Conservation (phyloP, 1,140 invertebrate genomes). For the Helicorthomorpha holstii region DNA sequence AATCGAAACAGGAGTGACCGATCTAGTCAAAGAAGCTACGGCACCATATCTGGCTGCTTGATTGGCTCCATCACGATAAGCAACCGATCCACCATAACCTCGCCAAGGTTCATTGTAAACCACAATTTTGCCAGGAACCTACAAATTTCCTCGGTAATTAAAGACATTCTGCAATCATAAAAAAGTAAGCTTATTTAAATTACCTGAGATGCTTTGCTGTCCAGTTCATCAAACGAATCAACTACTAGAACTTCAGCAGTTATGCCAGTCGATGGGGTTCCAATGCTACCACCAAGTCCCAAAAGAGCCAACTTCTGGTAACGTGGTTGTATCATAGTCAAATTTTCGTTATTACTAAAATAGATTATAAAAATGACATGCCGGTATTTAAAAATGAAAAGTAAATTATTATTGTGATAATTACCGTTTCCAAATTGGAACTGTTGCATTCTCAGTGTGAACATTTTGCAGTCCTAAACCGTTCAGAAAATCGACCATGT, state of each 20-base stretch:
- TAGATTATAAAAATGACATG: too few relatives aligned
- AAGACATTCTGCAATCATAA: too few relatives aligned
- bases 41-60: slow-evolving; percentile 49
- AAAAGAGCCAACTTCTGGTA: slow-evolving; percentile 37
- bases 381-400: too few relatives aligned
- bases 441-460: too few relatives aligned
- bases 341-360: slow-evolving; percentile 46
- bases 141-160: too few relatives aligned
- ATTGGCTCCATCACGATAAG: slow-evolving; percentile 41
- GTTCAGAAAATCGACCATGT: too few relatives aligned
- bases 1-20: slow-evolving; percentile 55
- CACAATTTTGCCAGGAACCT: slow-evolving; percentile 50
- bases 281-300: slow-evolving; percentile 44
- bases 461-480: too few relatives aligned
- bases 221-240: slow-evolving; percentile 42
- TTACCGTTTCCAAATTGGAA: too few relatives aligned
- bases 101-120: slow-evolving; percentile 48
- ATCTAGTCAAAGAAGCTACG: slow-evolving; percentile 52
- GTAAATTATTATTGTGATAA: too few relatives aligned
- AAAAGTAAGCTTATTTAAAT: background rate
- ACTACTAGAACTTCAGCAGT: slow-evolving; percentile 51
- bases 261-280: slow-evolving; percentile 45
- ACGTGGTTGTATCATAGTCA: slow-evolving; percentile 38
- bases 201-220: slow-evolving; percentile 29
- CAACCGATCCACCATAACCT: slow-evolving; percentile 40